Conservation (phyloP, 2,888 invertebrate species). For the Nomada hirtipes region DNA sequence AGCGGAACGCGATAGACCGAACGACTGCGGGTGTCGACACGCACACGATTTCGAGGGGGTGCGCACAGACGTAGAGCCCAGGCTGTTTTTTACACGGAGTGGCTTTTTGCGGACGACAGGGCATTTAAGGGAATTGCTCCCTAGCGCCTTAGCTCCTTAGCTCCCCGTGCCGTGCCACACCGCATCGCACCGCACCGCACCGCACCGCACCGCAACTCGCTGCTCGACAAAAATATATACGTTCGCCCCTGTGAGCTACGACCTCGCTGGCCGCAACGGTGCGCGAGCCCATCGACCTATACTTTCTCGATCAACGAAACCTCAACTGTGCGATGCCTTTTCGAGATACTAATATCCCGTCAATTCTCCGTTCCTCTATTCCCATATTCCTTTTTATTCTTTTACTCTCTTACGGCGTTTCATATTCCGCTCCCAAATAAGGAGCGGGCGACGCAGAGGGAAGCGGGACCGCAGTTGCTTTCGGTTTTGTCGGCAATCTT, state of each 20-base stretch:
- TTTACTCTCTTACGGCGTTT: not conserved
- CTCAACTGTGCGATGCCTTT: no score
- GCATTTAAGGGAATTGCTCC: conserved; percentile 84
- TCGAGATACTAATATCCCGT: no score
- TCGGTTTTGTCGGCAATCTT: conserved; percentile 31
- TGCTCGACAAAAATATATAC: conserved; percentile 16
- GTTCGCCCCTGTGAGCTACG: conserved; percentile 4
- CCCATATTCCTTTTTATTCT: conserved; percentile 1
- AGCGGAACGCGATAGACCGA: conserved; percentile 55
- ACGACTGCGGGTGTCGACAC: conserved; percentile 73
- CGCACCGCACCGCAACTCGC: not conserved
- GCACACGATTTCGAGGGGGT: conserved; percentile 57
- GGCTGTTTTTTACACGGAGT: conserved; percentile 81
- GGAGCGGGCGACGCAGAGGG: not conserved
- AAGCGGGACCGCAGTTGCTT: not conserved
- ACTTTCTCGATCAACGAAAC: no score
- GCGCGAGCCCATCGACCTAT: no score
- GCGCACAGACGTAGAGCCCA: conserved; percentile 62
- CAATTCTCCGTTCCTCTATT: not conserved
- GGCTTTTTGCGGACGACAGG: conserved; percentile 83
- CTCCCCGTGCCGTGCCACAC: no score
- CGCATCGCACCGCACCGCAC: not conserved
- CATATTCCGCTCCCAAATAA: not conserved
- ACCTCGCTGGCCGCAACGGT: not conserved
- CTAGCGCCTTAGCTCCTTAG: conserved; percentile 71